Evolutionary conservation across 2,113 vertebrate genomes (phyloP).

Genomic region (Reinhardtius hippoglossoides): DNA sequence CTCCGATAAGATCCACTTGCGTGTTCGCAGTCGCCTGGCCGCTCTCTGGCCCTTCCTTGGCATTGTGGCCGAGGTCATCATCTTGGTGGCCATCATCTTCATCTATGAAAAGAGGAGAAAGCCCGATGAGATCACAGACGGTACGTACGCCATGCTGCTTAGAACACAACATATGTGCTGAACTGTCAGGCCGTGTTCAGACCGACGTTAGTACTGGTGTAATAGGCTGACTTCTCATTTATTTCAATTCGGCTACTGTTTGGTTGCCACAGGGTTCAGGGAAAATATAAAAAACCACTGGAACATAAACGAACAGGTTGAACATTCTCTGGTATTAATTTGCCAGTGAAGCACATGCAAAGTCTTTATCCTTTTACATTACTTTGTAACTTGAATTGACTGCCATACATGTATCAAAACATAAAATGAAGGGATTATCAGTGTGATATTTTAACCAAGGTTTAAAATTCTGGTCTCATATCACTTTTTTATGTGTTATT

Average conservation of each 20-base stretch:
- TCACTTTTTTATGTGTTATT: not conserved
- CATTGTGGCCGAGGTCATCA: slow-evolving; percentile 94
- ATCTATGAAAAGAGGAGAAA: slow-evolving; percentile 98
- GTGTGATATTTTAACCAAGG: not conserved
- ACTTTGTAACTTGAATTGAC: not conserved
- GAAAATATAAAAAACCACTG: not conserved
- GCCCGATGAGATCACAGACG: slow-evolving; percentile 91
- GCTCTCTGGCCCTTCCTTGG: slow-evolving; percentile 98
- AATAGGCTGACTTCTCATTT: too few relatives aligned
- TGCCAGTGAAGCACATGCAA: not conserved
- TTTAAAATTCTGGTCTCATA: not conserved
- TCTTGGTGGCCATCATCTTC: slow-evolving; percentile 95
- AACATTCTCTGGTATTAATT: not conserved
- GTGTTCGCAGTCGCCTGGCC: slow-evolving; percentile 91
- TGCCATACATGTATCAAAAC: too few relatives aligned
- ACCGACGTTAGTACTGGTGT: too few relatives aligned
- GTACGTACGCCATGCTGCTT: slow-evolving; percentile 76
- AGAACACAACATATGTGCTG: not conserved
- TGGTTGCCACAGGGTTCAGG: not conserved
- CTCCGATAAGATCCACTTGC: slow-evolving; percentile 74
- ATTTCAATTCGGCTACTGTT: too few relatives aligned
- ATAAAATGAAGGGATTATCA: not conserved
- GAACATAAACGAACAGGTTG: not conserved
- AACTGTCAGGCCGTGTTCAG: not conserved
- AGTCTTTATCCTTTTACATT: not conserved